Percentiles rank a stretch among this genome's conserved stretches.
Conservation (phyloP, 1,140 invertebrate genomes). For the Micrasema longulum region DNA sequence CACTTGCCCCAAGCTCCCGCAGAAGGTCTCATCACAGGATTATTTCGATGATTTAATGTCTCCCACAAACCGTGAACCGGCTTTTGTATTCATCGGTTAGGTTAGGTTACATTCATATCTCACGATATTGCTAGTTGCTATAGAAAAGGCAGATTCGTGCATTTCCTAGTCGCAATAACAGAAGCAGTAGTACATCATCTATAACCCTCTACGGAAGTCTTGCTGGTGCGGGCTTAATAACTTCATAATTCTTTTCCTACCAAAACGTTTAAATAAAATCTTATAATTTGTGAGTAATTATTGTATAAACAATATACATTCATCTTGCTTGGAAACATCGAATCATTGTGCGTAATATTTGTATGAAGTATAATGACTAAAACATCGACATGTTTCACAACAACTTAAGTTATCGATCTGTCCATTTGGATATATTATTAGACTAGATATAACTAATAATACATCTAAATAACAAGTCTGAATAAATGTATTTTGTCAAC, state of each 20-base stretch:
- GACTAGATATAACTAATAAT: conserved; percentile 13
- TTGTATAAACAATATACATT: conserved; percentile 43
- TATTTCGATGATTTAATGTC: conserved; percentile 43
- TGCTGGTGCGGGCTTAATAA: conserved; percentile 47
- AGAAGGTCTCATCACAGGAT: conserved; percentile 45
- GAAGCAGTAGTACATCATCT: too few species aligned
- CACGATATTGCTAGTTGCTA: too few species aligned
- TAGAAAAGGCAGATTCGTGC: background rate
- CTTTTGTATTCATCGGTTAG: background rate
- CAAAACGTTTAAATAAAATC: conserved; percentile 39
- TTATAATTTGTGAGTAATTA: conserved; percentile 46
- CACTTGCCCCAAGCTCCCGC: conserved; percentile 51
- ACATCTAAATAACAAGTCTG: conserved; percentile 42
- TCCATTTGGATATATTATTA: too few species aligned
- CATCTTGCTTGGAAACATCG: conserved; percentile 45
- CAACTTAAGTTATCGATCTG: conserved; percentile 31
- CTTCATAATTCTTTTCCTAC: conserved; percentile 43
- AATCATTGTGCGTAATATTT: conserved; percentile 52
- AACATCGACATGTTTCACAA: conserved; percentile 54
- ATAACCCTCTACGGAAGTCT: conserved; percentile 40
- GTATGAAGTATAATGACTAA: conserved; percentile 46
- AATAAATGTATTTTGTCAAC: conserved; percentile 51
- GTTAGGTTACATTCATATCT: too few species aligned
- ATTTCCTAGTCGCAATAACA: background rate
- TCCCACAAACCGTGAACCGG: background rate